Base-by-base conservation (phyloP, 2,888 invertebrate species). In the Drosophila cracens region DNA sequence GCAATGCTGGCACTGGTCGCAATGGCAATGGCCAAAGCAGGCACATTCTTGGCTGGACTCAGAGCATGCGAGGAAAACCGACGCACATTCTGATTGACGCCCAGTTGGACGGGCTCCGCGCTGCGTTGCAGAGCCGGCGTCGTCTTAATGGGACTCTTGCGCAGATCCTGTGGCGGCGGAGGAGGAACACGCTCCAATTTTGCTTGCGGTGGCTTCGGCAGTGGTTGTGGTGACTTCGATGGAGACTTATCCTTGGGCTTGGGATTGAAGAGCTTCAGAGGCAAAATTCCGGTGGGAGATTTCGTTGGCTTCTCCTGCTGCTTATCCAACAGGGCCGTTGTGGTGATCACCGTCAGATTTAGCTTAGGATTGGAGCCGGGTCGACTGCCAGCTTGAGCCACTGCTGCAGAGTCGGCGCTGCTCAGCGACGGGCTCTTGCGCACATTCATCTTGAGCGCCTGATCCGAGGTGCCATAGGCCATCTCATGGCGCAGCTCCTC, bases 401-500 rank as follows among this genome's bases (percentile, higher is more conserved):
- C 62, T 1, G 78, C 80, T 18, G 74, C 46, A 4, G 81, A 80
- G 33, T 89, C 86, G 2, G 87, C 83, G 18, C 85, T 87, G 70
- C 86, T 87, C 10, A 82, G 70, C 11, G 92, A 92, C 1, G 93
- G 89, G 71, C 92, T 92, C 64, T 91, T 91, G 4, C 87, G 87
- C 21, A 89, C 74, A 56, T 90, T 90, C 76, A 87, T 83, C 54
- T 87, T 89, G 0, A 87, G 77, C 16, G 87, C 82, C 46, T 91
- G 84, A 76, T 94, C 94, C 0, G 94, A 93, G 34, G 93, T 94
- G 16, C 94, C 94, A 76, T 94, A 94, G 1, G 94, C 93, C 87
- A 94, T 92, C 80, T 94, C 94, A 36, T 94, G 92, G 11, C 93
- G 93, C 66, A 94, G 86, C 18, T 94, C 94, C 60, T 94, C 93